A percentile compares a stretch with the other conserved stretches of the same genome.
Evolutionary conservation across 2,113 vertebrate species (phyloP).

Genomic region (Peromyscus californicus): DNA sequence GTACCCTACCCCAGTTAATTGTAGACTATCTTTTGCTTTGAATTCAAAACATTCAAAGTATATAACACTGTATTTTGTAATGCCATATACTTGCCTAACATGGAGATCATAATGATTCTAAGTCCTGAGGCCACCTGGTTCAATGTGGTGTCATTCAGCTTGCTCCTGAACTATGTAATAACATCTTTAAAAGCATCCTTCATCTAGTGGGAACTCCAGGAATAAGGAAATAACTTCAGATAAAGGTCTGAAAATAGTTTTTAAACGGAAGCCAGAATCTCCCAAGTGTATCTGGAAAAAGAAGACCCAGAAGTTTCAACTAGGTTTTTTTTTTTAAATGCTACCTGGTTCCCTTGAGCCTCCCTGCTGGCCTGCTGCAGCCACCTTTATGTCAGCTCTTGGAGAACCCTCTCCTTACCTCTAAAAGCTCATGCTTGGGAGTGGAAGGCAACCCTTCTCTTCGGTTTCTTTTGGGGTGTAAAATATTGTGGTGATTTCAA

Average conservation of each 20-base stretch:
- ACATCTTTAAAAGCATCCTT: background rate
- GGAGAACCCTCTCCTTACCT: background rate
- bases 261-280: background rate
- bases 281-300: background rate
- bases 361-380: background rate
- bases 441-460: background rate
- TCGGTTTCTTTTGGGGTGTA: background rate
- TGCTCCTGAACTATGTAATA: background rate
- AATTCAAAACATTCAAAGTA: slow-evolving; percentile 48
- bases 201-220: background rate
- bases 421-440: background rate
- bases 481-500: background rate
- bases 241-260: background rate
- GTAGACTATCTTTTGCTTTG: background rate
- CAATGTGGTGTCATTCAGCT: background rate
- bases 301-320: background rate
- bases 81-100: background rate
- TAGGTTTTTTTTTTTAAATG: background rate
- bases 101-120: background rate
- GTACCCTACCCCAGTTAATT: background rate
- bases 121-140: background rate
- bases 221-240: background rate
- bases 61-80: background rate
- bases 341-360: background rate
- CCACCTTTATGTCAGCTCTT: background rate